phyloP scores from a whole-genome alignment of 2,888 invertebrate genomes.

The Temnothorax ravouxi region DNA sequence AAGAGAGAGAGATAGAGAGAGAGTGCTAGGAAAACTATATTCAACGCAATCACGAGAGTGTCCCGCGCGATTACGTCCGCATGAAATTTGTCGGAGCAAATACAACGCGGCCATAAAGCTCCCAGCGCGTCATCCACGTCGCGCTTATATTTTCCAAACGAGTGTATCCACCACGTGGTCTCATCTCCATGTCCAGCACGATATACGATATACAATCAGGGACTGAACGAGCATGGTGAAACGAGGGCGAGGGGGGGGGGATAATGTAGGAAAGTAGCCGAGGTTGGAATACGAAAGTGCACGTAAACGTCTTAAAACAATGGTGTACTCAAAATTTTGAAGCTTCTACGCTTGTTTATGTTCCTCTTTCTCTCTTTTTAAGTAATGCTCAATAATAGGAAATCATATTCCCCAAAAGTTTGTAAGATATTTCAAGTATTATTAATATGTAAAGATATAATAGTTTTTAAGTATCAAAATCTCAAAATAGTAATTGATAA shows the following conservation, averaged over 20 bases:
- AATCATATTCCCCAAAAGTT: neutral
- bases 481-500: neutral
- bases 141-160: conserved; percentile 50
- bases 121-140: conserved; percentile 42
- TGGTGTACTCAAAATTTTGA: neutral
- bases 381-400: neutral
- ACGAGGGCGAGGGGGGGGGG: neutral
- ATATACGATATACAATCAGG: conserved; percentile 21
- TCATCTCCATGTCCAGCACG: neutral
- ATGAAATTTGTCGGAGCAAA: conserved; percentile 44
- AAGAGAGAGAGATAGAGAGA: neutral
- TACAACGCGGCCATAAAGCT: conserved; percentile 48
- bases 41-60: conserved; percentile 50
- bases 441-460: neutral
- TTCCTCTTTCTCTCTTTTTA: neutral
- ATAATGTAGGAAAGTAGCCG: neutral
- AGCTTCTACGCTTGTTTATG: neutral
- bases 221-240: conserved; percentile 50
- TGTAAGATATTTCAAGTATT: neutral
- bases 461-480: neutral
- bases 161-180: conserved; percentile 30
- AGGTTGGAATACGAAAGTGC: conserved; percentile 5
- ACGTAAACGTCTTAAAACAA: conserved; percentile 7
- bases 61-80: conserved; percentile 41
- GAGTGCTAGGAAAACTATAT: conserved; percentile 10